phyloP scores from a whole-genome alignment of 2,888 invertebrate species.

The Kuschelorhynchus macadamiae region DNA sequence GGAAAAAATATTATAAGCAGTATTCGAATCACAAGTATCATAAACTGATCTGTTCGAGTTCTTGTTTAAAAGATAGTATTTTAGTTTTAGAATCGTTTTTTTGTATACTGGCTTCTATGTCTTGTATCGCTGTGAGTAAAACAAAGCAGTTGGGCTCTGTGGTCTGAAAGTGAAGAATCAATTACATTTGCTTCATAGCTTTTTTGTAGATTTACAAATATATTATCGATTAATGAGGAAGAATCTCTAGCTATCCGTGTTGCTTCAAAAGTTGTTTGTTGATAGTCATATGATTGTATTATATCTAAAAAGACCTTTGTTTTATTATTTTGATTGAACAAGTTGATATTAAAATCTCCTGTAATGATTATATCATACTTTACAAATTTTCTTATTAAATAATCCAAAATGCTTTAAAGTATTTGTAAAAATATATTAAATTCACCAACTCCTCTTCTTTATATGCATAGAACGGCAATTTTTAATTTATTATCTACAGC shows the following conservation, averaged over 20 bases:
- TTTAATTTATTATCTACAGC: not conserved
- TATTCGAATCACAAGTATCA: too few species aligned
- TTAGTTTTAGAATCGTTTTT: too few species aligned
- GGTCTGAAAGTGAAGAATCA: not conserved
- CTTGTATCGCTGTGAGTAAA: too few species aligned
- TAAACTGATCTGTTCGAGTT: too few species aligned
- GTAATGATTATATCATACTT: not conserved
- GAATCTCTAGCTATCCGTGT: not conserved
- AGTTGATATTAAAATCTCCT: slow-evolving; percentile 1
- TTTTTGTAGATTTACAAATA: not conserved
- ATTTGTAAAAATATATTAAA: not conserved
- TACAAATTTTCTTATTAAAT: not conserved
- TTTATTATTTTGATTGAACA: not conserved
- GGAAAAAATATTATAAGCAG: too few species aligned
- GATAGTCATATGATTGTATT: not conserved
- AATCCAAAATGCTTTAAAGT: not conserved
- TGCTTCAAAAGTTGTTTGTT: not conserved
- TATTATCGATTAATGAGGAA: not conserved
- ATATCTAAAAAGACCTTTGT: not conserved
- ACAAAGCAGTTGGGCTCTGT: not conserved
- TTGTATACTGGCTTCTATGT: too few species aligned
- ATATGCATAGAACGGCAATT: not conserved
- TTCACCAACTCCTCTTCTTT: not conserved
- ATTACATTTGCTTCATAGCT: not conserved
- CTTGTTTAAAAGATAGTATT: too few species aligned